phyloP scores from a whole-genome alignment of 2,797 vertebrate species.

The Neopelma chrysocephalum region DNA sequence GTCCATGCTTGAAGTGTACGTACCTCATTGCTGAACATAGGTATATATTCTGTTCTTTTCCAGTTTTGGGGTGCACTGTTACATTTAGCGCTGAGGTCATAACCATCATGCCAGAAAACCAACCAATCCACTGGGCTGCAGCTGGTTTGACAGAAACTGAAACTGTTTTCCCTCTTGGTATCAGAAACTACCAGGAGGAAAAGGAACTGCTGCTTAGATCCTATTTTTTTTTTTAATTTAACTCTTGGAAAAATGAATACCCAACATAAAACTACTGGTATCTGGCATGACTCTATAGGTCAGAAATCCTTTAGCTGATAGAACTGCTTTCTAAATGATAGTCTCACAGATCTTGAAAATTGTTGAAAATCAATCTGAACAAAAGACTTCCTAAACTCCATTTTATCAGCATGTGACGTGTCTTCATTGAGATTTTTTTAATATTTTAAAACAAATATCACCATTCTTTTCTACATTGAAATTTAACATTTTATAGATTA shows the following conservation, averaged over 20 bases:
- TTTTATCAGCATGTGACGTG: not conserved
- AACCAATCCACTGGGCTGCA: not conserved
- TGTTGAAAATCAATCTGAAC: not conserved
- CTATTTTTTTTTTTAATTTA: not conserved
- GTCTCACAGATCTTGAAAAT: not conserved
- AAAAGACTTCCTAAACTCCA: not conserved
- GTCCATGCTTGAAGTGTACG: not conserved
- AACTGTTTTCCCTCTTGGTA: not conserved
- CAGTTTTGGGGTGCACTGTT: not conserved
- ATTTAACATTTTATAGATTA: not conserved
- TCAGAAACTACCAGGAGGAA: not conserved
- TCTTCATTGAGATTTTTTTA: not conserved
- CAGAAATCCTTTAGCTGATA: not conserved
- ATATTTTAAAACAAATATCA: not conserved
- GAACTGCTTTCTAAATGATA: not conserved
- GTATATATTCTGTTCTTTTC: not conserved
- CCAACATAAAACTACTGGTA: not conserved
- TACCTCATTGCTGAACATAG: not conserved
- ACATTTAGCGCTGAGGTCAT: not conserved
- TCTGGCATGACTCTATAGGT: not conserved
- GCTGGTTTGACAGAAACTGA: not conserved
- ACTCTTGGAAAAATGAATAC: not conserved
- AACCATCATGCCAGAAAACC: not conserved
- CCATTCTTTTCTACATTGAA: not conserved
- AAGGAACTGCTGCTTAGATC: not conserved